Evolutionary conservation across 2,797 vertebrate species (phyloP), one percentile per base, ranked within the genome.

Genomic region (Salarias fasciatus): DNA sequence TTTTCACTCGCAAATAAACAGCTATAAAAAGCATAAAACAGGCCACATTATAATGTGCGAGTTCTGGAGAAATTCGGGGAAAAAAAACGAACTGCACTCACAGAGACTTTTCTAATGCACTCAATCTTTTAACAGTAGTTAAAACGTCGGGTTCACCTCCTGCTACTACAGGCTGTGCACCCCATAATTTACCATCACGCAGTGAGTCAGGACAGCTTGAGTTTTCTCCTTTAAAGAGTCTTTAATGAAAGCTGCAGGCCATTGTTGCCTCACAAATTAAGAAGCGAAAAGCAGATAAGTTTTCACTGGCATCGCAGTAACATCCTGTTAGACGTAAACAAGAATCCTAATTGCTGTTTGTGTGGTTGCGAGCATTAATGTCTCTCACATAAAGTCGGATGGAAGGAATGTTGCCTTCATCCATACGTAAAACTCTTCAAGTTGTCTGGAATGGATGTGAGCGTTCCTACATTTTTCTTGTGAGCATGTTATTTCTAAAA

Each of bases 311-410:
- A 63, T 47, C 48, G 46, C 43, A 75, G 72, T 63, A 79, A 82
- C 77, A 75, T 82, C 78, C 71, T 81, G 65, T 75, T 58, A 47
- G 49, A 69, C 75, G 62, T 57, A 79, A 79, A 74, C 69, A 65
- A 30, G 28, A 60, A 56, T 75, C 49, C 73, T 74, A 76, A 84
- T 67, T 57, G 44, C 46, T 74, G 72, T 77, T 71, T 72, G 47
- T 67, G 62, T 53, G 33, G 62, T 70, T 71, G 51, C 36, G 68
- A 40, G 41, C 65, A 49, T 74, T 11, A 69, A 61, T 29, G 38
- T 33, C 56, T 52, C 11, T 62, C 55, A 53, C 30, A 6, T 63
- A 28, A 63, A 15, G 10, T 3, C 42, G 0, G 11, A 2, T 7
- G 15, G 9, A 31, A 38, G 12, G 8, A 54, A 10, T 30, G 12